Conservation (phyloP, 2,888 invertebrate genomes). For the Yponomeuta sedellus region DNA sequence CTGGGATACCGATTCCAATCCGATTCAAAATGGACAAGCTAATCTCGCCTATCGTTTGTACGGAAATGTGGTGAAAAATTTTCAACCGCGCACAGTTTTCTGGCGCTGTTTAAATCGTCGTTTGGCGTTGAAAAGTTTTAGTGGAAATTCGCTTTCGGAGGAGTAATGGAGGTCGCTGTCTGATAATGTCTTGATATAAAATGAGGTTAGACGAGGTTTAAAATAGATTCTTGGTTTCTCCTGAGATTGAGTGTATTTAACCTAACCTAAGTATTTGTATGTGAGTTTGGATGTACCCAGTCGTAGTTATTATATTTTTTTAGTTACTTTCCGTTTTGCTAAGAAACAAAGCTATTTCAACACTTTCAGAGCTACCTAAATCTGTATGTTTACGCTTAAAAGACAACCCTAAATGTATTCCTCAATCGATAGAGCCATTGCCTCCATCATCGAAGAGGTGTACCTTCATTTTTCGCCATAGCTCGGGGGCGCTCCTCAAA, state of each 20-base stretch:
- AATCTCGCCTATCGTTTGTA: constrained; percentile 45
- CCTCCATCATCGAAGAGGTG: constrained; percentile 21
- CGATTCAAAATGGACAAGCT: constrained; percentile 59
- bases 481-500: constrained; percentile 36
- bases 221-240: not conserved
- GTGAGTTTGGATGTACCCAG: too few relatives aligned
- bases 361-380: too few relatives aligned
- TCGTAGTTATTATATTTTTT: too few relatives aligned
- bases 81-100: not conserved
- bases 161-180: not conserved
- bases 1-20: constrained; percentile 48
- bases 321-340: too few relatives aligned
- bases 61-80: constrained; percentile 16
- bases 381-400: too few relatives aligned
- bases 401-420: not conserved
- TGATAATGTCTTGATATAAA: not conserved
- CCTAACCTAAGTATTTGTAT: not conserved
- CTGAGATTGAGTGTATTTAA: not conserved
- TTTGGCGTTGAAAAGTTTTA: constrained; percentile 7
- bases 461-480: constrained; percentile 32
- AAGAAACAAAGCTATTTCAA: too few relatives aligned
- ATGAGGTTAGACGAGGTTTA: not conserved
- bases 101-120: constrained; percentile 7
- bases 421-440: not conserved
- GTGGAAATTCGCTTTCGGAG: constrained; percentile 3